These are phyloP conservation scores for Coregonus suidteri DNA, from an alignment of 2,797 vertebrate species.

Conservation along the genomic window DNA sequence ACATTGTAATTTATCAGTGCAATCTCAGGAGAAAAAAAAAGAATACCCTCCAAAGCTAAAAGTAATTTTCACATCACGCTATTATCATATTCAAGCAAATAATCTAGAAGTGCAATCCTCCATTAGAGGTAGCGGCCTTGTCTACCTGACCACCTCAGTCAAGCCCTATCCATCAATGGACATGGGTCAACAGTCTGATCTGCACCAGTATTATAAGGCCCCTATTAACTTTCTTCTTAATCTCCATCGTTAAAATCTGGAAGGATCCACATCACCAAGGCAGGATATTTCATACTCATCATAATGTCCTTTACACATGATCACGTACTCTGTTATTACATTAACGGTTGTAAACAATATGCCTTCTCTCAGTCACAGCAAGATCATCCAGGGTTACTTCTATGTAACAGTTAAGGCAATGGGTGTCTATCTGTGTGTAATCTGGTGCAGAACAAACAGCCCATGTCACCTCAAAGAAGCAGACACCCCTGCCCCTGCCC, in stretches of 20 bases:
- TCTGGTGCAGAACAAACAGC: constrained; percentile 83
- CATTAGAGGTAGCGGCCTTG: constrained; percentile 15
- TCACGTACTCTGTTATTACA: neutral
- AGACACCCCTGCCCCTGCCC: constrained; percentile 31
- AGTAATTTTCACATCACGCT: no score
- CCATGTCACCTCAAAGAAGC: constrained; percentile 63
- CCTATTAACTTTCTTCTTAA: constrained; percentile 56
- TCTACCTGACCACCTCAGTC: constrained; percentile 56
- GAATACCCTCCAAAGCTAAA: no score
- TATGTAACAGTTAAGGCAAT: constrained; percentile 62
- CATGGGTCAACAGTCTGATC: constrained; percentile 75
- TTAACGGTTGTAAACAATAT: constrained; percentile 63
- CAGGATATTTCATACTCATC: neutral
- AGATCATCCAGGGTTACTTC: constrained; percentile 31
- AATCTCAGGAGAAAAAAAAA: constrained; percentile 39
- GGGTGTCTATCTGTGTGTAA: constrained; percentile 53
- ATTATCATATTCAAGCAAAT: constrained; percentile 62
- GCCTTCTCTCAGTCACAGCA: neutral
- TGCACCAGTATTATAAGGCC: constrained; percentile 75
- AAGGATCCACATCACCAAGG: neutral
- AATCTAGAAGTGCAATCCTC: constrained; percentile 73
- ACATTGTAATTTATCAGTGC: constrained; percentile 65
- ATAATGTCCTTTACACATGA: neutral
- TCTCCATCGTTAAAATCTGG: constrained; percentile 8
- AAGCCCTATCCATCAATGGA: constrained; percentile 55